These are phyloP conservation scores for Torymus aiolomorphi DNA, from an alignment of 2,888 invertebrate genomes.

Conservation along the genomic window DNA sequence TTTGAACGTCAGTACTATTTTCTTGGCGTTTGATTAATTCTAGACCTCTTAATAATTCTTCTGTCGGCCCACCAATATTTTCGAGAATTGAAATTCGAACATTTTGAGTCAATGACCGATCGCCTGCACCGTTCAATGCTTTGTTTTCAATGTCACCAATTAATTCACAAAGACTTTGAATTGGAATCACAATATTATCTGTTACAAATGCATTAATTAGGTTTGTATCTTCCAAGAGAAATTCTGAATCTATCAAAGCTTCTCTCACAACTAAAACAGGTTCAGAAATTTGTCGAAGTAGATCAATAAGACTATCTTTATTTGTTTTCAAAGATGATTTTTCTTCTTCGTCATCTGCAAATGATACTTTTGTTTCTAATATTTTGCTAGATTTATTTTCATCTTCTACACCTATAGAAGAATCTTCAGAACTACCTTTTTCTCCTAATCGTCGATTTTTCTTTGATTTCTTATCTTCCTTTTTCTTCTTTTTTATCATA, in stretches of 20 bases:
- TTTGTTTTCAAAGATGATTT: constrained; percentile 61
- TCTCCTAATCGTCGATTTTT: constrained; percentile 63
- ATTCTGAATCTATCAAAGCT: constrained; percentile 64
- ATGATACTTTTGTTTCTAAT: constrained; percentile 51
- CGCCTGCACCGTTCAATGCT: constrained; percentile 67
- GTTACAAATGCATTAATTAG: constrained; percentile 62
- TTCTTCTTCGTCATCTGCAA: constrained; percentile 58
- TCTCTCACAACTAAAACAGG: constrained; percentile 66
- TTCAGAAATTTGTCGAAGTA: constrained; percentile 62
- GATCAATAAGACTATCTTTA: constrained; percentile 65
- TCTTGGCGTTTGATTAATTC: constrained; percentile 68
- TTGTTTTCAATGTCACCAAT: constrained; percentile 68
- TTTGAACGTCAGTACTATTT: constrained; percentile 60
- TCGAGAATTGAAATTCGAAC: constrained; percentile 70
- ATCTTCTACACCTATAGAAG: constrained; percentile 38
- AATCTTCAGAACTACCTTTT: constrained; percentile 67
- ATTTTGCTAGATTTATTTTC: constrained; percentile 38
- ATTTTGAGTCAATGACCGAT: constrained; percentile 66
- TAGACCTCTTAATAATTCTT: constrained; percentile 70
- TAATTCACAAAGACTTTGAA: constrained; percentile 69
- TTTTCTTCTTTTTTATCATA: constrained; percentile 66
- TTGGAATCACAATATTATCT: constrained; percentile 67
- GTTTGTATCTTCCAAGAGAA: constrained; percentile 61
- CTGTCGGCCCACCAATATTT: constrained; percentile 70
- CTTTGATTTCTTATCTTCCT: constrained; percentile 66